phyloP scores from a whole-genome alignment of 2,113 vertebrate species.

The Coptodon bakossiorum region DNA sequence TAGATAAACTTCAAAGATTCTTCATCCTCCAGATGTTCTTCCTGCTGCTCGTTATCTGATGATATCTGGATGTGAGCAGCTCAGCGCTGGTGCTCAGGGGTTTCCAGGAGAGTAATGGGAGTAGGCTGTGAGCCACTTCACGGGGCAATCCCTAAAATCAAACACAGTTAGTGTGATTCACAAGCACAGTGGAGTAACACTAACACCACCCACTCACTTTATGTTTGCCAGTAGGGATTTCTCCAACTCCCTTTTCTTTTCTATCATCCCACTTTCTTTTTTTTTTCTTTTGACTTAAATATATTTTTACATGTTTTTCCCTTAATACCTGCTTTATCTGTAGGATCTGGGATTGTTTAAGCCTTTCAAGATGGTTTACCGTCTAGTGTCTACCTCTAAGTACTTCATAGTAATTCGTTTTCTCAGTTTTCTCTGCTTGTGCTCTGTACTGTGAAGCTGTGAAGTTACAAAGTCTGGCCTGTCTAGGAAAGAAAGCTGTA shows the following conservation, averaged over 20 bases:
- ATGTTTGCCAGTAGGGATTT: background rate
- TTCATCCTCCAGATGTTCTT: background rate
- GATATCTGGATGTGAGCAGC: background rate
- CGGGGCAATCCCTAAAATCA: constrained; percentile 60
- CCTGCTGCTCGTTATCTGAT: background rate
- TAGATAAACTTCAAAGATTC: background rate
- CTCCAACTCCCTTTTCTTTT: background rate
- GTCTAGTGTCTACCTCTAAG: background rate
- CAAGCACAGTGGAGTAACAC: background rate
- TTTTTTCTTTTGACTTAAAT: background rate
- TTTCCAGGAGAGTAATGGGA: constrained; percentile 29
- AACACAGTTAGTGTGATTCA: background rate
- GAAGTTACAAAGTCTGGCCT: background rate
- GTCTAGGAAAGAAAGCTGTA: background rate
- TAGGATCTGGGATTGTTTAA: background rate
- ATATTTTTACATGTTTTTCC: background rate
- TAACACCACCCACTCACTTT: background rate
- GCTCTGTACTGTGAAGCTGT: background rate
- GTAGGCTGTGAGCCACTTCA: constrained; percentile 56
- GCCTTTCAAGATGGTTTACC: background rate
- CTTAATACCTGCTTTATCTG: background rate
- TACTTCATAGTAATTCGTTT: background rate
- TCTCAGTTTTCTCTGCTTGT: background rate
- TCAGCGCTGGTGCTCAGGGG: background rate
- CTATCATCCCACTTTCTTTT: background rate